Conservation (phyloP, 2,113 vertebrate genomes). For the Paratilapia polleni region DNA sequence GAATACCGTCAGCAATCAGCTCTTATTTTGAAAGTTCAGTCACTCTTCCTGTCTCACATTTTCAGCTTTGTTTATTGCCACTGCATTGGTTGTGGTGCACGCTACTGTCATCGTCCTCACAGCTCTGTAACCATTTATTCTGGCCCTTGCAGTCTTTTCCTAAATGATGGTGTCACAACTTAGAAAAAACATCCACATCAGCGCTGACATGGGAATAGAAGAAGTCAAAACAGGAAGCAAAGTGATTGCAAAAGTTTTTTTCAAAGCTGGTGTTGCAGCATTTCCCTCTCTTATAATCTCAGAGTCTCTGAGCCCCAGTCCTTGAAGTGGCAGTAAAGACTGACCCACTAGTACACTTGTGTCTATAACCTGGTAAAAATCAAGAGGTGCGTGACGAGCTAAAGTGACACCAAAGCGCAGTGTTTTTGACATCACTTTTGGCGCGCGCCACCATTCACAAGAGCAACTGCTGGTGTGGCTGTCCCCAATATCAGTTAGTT, state of each 20-base stretch:
- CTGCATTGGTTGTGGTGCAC: not conserved
- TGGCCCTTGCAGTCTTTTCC: not conserved
- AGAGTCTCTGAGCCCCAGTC: fast-evolving
- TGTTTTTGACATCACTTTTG: not conserved
- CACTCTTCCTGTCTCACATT: not conserved
- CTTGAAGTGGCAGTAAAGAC: not conserved
- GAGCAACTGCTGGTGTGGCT: not conserved
- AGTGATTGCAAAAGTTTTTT: not conserved
- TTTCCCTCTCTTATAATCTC: not conserved
- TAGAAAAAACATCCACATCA: not conserved
- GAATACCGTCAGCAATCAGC: not conserved
- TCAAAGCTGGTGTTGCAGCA: not conserved
- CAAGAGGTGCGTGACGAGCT: fast-evolving
- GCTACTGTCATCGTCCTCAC: not conserved
- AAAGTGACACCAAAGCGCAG: not conserved
- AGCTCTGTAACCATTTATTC: not conserved
- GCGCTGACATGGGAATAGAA: not conserved
- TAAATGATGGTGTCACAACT: not conserved
- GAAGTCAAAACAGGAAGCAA: conserved; percentile 3
- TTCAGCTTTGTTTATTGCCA: not conserved
- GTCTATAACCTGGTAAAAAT: not conserved
- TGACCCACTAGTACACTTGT: not conserved
- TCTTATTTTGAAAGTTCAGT: not conserved
- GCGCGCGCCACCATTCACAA: not conserved
- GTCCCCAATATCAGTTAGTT: not conserved